phyloP scores from a whole-genome alignment of 1,140 invertebrate species.

The Hycleus cichorii region DNA sequence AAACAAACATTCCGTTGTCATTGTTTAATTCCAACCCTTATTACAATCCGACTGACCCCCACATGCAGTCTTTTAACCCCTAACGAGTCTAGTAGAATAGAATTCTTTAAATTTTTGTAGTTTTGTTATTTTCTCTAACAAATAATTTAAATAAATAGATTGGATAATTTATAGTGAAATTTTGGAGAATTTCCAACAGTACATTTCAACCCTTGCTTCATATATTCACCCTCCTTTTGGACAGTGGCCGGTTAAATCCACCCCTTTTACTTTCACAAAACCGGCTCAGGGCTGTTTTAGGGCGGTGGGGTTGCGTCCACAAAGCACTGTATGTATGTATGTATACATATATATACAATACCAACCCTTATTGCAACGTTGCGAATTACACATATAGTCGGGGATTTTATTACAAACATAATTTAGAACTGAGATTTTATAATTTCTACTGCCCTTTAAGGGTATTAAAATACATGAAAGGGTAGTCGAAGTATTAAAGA shows the following conservation, averaged over 20 bases:
- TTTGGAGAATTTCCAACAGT: background rate
- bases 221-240: constrained; percentile 32
- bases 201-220: constrained; percentile 34
- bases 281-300: background rate
- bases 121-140: too few species aligned
- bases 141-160: too few species aligned
- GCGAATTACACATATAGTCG: background rate
- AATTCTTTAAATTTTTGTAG: too few species aligned
- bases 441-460: constrained; percentile 1
- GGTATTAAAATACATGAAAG: background rate
- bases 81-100: too few species aligned
- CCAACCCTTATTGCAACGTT: constrained; percentile 22
- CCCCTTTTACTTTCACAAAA: constrained; percentile 13
- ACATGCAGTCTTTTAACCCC: too few species aligned
- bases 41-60: too few species aligned
- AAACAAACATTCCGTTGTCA: background rate
- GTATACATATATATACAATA: too few species aligned
- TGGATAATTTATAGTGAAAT: background rate
- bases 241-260: constrained; percentile 33
- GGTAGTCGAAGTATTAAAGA: background rate
- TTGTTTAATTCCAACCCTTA: too few species aligned
- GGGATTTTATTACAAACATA: constrained; percentile 20
- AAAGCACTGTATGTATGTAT: constrained; percentile 9
- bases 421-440: constrained; percentile 20
- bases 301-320: constrained; percentile 14